Evolutionary conservation across 2,888 invertebrate species (phyloP).

Genomic region (Cephus pygmeus): DNA sequence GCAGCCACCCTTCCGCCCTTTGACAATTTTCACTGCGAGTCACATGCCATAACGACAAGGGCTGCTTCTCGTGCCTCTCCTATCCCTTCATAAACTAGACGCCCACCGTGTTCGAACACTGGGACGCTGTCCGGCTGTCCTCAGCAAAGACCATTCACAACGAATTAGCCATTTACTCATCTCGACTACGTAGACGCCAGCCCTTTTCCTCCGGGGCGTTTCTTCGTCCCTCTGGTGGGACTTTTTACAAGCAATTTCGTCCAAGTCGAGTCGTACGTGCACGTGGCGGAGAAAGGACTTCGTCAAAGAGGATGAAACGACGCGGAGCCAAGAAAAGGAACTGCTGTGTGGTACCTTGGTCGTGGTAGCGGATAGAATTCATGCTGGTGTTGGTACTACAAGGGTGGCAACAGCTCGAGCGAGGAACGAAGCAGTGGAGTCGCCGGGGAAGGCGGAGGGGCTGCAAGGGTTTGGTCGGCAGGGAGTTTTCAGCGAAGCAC

Average conservation of each 20-base stretch:
- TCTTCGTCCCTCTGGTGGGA: no score
- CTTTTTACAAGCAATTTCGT: no score
- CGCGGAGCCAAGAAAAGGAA: background rate
- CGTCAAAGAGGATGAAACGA: background rate
- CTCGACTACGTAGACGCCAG: background rate
- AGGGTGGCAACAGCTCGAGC: background rate
- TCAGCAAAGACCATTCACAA: background rate
- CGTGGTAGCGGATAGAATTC: background rate
- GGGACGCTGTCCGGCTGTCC: background rate
- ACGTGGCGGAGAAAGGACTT: background rate
- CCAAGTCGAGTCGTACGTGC: no score
- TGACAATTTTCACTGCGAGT: background rate
- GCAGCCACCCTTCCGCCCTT: background rate
- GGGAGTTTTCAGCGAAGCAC: constrained; percentile 10
- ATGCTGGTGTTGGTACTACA: background rate
- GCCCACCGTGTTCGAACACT: background rate
- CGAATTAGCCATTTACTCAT: background rate
- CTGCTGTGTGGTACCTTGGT: background rate
- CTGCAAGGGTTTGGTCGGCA: background rate
- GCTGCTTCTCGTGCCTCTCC: background rate
- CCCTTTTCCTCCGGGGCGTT: background rate
- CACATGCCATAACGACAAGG: background rate
- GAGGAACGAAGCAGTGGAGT: background rate
- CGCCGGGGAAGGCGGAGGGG: background rate
- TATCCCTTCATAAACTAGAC: background rate